These are phyloP conservation scores for Barbus barbus DNA, from an alignment of 2,113 vertebrate genomes.

Conservation along the genomic window DNA sequence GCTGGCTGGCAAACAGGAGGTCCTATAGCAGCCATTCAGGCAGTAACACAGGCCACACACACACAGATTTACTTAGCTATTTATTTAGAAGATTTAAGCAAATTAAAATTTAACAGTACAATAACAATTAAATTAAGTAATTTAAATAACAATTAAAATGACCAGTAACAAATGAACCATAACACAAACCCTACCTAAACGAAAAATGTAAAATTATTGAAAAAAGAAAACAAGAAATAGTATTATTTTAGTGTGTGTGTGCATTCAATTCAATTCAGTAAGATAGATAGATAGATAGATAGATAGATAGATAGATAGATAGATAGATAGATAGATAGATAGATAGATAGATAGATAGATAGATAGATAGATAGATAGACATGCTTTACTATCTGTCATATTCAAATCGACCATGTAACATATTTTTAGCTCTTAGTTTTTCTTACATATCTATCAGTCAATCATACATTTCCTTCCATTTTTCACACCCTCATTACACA, in stretches of 20 bases:
- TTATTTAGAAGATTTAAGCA: neutral
- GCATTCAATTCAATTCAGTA: neutral
- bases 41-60: slow-evolving; percentile 41
- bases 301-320: neutral
- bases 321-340: neutral
- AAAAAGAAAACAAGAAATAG: neutral
- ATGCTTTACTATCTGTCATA: too few species aligned
- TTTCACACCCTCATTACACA: slow-evolving; percentile 15
- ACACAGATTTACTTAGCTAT: neutral
- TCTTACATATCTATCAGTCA: neutral
- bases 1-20: slow-evolving; percentile 68
- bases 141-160: neutral
- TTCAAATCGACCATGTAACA: neutral
- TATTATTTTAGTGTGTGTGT: neutral
- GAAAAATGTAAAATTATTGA: neutral
- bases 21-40: slow-evolving; percentile 62
- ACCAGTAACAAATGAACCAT: neutral
- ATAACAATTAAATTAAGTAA: too few species aligned
- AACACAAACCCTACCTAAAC: neutral
- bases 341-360: neutral
- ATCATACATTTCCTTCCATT: neutral
- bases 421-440: neutral
- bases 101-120: neutral
- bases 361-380: neutral
- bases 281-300: neutral